Evolutionary conservation across 1,140 invertebrate species (phyloP), one percentile per base, ranked within the genome.

Genomic region (Mactra quadrangularis): DNA sequence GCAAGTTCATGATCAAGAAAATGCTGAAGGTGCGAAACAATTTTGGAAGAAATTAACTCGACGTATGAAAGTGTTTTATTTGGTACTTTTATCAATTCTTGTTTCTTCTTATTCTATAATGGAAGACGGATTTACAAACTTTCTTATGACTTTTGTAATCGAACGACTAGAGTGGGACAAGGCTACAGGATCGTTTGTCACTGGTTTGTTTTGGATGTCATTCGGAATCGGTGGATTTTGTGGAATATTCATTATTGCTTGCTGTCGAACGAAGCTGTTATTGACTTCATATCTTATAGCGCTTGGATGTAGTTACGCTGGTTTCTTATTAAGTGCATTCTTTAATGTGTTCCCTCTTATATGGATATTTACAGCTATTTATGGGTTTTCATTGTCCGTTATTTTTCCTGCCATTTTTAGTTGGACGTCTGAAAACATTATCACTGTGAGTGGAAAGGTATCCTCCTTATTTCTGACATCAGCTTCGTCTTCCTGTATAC

Each of bases 401-500:
- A 41, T 84, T 25, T 84, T 84, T 66, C 64, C 82, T 7, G 19
- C 66, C n/a, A 66, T 66, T 31, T 72, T 84, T 31, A 62, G 74
- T 22, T 84, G 66, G 64, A 78, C 75, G 4, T 64, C 64, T 22
- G 60, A 70, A 22, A 38, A 64, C 33, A 29, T 84, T 19, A 50
- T 74, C 19, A 41, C 71, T 17, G 70, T 78, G 17, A 60, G 41
- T 25, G 66, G 74, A 19, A 71, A 41, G 53, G 45, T 84, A 31
- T 62, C 62, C 2, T 33, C 64, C 9, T 22, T 72, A 9, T 68
- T 84, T 38, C 66, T 84, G 7, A 41, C 57, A 17, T 72, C 41
- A 3, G 19, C 74, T 0, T 84, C 72, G 13, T 31, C 27, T 13
- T 47, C 74, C 9, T 27, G 27, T 4, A 72, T 70, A 38, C 3